Conservation (phyloP, 2,797 vertebrate species). For the Crenichthys baileyi region DNA sequence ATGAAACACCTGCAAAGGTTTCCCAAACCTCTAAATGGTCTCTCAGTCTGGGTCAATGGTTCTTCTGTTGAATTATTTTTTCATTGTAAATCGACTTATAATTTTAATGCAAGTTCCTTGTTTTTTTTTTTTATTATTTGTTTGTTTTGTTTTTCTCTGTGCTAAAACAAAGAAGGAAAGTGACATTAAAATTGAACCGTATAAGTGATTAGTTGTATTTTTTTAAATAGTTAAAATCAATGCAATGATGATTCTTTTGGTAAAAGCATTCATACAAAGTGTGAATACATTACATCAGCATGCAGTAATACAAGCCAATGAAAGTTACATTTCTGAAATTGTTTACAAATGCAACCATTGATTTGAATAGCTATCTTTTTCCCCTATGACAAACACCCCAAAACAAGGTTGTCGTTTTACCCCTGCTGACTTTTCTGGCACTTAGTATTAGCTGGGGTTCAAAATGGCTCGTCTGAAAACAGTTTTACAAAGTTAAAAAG, state of each 20-base stretch:
- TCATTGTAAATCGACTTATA: background rate
- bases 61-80: background rate
- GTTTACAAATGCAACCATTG: background rate
- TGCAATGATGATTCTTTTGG: background rate
- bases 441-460: background rate
- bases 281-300: background rate
- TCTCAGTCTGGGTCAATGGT: background rate
- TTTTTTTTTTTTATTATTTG: background rate
- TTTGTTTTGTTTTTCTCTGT: background rate
- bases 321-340: background rate
- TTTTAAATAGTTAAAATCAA: background rate
- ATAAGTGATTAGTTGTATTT: too few species aligned
- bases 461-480: conserved; percentile 9
- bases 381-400: background rate
- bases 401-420: background rate
- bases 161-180: background rate
- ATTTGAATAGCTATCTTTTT: background rate
- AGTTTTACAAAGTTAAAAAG: too few species aligned
- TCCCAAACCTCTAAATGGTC: background rate
- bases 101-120: background rate
- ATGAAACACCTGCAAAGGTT: background rate
- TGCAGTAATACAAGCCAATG: background rate
- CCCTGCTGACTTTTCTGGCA: background rate
- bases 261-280: background rate
- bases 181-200: background rate